Evolutionary conservation across 1,140 invertebrate species (phyloP).

Genomic region (Luehdorfia chinensis): DNA sequence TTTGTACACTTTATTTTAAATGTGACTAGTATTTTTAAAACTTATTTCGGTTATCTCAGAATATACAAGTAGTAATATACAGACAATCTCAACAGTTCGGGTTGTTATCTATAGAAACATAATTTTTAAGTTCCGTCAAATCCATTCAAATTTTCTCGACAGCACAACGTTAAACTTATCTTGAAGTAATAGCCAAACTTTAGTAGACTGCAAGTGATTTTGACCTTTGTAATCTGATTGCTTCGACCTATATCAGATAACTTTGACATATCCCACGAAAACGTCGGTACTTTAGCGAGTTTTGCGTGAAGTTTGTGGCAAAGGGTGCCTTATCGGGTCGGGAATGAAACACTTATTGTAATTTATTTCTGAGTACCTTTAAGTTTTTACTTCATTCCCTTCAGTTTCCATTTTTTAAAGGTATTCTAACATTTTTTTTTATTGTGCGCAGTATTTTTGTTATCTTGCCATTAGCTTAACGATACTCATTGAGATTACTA

Average conservation of each 20-base stretch:
- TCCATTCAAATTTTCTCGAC: conserved; percentile 4
- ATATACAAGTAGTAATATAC: no score
- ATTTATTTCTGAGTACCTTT: conserved; percentile 49
- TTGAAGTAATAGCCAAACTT: conserved; percentile 39
- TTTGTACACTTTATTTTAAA: no score
- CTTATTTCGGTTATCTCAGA: no score
- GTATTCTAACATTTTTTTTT: not conserved
- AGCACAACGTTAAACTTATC: conserved; percentile 29
- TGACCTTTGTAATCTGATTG: conserved; percentile 46
- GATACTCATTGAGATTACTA: no score
- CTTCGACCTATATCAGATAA: conserved; percentile 59
- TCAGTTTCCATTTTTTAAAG: conserved; percentile 22
- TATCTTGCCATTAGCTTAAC: no score
- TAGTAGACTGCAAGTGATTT: conserved; percentile 46
- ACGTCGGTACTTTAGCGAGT: conserved; percentile 33
- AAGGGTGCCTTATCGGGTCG: conserved; percentile 49
- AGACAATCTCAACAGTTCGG: not conserved
- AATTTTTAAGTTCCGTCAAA: conserved; percentile 10
- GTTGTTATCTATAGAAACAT: conserved; percentile 4
- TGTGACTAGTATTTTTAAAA: no score
- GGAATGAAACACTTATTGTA: conserved; percentile 54
- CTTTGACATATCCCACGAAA: conserved; percentile 49
- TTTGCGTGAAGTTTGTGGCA: conserved; percentile 40
- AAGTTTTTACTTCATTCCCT: conserved; percentile 20
- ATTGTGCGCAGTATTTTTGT: no score